Conservation (phyloP, 1,140 invertebrate species). For the Periplaneta americana region DNA sequence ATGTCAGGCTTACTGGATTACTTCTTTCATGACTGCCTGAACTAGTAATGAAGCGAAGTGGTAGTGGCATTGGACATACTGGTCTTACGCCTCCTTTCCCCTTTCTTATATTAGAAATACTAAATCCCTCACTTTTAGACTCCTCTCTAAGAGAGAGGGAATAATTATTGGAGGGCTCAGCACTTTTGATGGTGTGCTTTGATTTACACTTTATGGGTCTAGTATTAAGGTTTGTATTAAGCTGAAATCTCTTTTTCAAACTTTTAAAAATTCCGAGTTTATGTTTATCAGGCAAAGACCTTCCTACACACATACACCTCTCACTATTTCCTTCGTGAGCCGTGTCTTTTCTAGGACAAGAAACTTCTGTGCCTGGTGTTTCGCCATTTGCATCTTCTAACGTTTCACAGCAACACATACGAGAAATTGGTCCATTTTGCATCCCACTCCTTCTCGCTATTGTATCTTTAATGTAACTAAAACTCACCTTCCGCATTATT, state of each 20-base stretch:
- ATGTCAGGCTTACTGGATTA: not conserved
- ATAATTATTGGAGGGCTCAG: not conserved
- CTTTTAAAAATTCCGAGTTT: slow-evolving; percentile 13
- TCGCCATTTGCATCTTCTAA: slow-evolving; percentile 13
- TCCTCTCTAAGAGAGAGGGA: not conserved
- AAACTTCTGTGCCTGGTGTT: not conserved
- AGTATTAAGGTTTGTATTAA: not conserved
- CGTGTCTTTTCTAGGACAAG: not conserved
- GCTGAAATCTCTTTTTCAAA: slow-evolving; percentile 11
- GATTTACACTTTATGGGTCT: slow-evolving; percentile 13
- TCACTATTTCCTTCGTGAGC: not conserved
- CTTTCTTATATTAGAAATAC: not conserved
- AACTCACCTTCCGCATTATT: slow-evolving; percentile 10
- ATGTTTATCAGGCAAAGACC: not conserved
- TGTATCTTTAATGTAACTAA: slow-evolving; percentile 14
- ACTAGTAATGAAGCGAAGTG: slow-evolving; percentile 7
- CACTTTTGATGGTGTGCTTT: slow-evolving; percentile 10
- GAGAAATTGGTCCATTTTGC: slow-evolving; percentile 9
- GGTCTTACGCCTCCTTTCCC: not conserved
- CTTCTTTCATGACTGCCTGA: not conserved
- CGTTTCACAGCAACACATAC: slow-evolving; percentile 10
- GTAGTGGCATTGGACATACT: not conserved
- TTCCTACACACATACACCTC: slow-evolving; percentile 2
- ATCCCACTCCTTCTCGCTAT: slow-evolving; percentile 10
- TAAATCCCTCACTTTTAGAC: not conserved